A percentile compares a stretch with the other conserved stretches of the same genome.
phyloP scores from a whole-genome alignment of 2,888 invertebrate genomes.

The Ophioninae sp. region DNA sequence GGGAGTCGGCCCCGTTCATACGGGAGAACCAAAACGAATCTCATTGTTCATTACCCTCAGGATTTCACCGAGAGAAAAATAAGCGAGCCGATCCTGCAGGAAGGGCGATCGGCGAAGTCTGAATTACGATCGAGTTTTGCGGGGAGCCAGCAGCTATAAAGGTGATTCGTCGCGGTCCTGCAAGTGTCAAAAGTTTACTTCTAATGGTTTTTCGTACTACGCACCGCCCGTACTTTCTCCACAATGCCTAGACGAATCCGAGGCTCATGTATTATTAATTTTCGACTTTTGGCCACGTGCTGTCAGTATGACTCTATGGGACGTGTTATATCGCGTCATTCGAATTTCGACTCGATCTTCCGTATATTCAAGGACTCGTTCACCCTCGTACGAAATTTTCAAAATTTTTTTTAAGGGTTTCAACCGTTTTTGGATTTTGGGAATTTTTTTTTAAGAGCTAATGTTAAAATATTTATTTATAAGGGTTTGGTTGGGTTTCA shows the following conservation, averaged over 20 bases:
- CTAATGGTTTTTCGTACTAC: conserved; percentile 69
- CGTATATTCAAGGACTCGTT: conserved; percentile 11
- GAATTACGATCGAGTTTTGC: conserved; percentile 74
- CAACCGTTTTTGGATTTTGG: background rate
- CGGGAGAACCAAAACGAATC: conserved; percentile 66
- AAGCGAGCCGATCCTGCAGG: too few relatives aligned
- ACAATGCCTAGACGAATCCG: conserved; percentile 64
- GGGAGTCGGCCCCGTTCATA: conserved; percentile 64
- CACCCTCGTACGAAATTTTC: background rate
- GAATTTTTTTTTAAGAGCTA: too few relatives aligned
- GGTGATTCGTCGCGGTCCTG: conserved; percentile 79
- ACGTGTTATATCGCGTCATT: conserved; percentile 39
- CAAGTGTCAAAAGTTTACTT: conserved; percentile 79
- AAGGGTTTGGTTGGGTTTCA: too few relatives aligned
- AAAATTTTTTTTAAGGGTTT: background rate
- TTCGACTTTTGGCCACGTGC: conserved; percentile 49
- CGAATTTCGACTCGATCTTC: conserved; percentile 44
- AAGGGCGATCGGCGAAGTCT: too few relatives aligned
- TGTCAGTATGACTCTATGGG: background rate
- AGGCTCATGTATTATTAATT: conserved; percentile 76
- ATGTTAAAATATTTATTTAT: too few relatives aligned
- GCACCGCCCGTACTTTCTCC: conserved; percentile 40
- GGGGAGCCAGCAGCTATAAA: conserved; percentile 76
- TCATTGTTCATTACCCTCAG: conserved; percentile 62
- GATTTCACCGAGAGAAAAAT: conserved; percentile 27